Percentiles rank a stretch among this genome's conserved stretches.
These are phyloP conservation scores for Spisula subtruncata DNA, from an alignment of 2,888 invertebrate genomes.

Conservation along the genomic window DNA sequence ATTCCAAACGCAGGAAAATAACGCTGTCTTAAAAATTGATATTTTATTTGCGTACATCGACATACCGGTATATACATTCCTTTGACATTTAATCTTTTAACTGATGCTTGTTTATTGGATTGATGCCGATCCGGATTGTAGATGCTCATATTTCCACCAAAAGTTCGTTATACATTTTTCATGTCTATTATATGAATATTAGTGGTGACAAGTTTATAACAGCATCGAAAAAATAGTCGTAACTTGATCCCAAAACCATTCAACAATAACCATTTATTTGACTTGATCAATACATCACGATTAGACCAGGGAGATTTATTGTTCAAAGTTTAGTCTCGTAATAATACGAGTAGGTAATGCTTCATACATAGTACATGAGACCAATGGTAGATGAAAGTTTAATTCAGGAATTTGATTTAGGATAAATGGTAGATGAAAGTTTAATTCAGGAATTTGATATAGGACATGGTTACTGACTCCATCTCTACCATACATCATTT, in stretches of 20 bases:
- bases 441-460: neutral
- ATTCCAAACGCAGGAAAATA: too few relatives aligned
- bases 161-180: neutral
- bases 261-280: neutral
- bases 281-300: neutral
- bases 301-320: neutral
- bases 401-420: neutral
- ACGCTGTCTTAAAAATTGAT: too few relatives aligned
- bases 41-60: too few relatives aligned
- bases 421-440: neutral
- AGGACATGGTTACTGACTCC: too few relatives aligned
- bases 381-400: neutral
- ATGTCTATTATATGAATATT: neutral
- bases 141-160: neutral
- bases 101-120: too few relatives aligned
- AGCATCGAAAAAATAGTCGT: neutral
- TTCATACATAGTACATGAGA: too few relatives aligned
- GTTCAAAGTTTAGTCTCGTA: neutral
- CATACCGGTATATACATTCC: too few relatives aligned
- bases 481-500: neutral
- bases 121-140: neutral
- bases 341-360: neutral
- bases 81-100: too few relatives aligned
- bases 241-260: neutral
- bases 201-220: neutral